phyloP scores from a whole-genome alignment of 2,797 vertebrate species.

The Forpus xanthops region DNA sequence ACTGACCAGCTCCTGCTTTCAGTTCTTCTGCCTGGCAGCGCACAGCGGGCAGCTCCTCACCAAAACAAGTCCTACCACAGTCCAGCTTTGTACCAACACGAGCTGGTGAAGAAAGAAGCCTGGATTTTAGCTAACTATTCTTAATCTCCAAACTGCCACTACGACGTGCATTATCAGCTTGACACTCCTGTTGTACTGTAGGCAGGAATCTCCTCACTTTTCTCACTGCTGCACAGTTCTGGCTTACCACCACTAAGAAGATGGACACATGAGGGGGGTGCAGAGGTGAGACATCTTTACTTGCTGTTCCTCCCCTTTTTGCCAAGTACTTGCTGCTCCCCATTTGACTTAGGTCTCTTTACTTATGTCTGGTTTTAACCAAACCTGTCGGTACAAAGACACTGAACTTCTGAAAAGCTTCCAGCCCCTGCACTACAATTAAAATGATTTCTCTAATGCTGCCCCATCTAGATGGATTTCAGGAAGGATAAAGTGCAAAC shows the following conservation, averaged over 20 bases:
- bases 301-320: neutral
- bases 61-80: neutral
- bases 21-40: neutral
- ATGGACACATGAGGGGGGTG: accelerated
- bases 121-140: neutral
- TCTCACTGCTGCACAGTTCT: neutral
- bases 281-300: neutral
- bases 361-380: neutral
- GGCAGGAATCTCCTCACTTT: neutral
- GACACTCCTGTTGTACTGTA: neutral
- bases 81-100: neutral
- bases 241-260: neutral
- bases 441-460: neutral
- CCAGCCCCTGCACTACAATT: neutral
- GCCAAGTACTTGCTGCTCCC: neutral
- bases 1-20: neutral
- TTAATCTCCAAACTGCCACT: neutral
- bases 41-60: neutral
- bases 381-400: neutral
- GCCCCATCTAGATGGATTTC: neutral
- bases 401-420: neutral
- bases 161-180: neutral
- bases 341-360: neutral
- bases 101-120: neutral
- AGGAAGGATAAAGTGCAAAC: neutral